Evolutionary conservation across 2,797 vertebrate genomes (phyloP).

Genomic region (Australoheros facetus): DNA sequence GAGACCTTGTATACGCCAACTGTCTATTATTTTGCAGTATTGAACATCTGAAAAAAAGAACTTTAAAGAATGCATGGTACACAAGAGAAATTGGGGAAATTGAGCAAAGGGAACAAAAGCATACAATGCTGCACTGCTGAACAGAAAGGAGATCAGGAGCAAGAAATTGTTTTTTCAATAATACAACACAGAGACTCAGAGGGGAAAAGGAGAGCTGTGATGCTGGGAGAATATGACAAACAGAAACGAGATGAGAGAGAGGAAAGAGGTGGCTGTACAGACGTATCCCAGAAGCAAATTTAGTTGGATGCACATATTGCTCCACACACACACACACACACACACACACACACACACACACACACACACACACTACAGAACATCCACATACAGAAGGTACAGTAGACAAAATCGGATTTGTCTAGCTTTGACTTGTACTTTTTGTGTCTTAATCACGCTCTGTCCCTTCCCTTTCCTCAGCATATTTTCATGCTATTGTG

Average conservation of each 20-base stretch:
- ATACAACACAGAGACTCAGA: constrained; percentile 37
- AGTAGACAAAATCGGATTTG: neutral
- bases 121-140: neutral
- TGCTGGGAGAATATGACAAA: constrained; percentile 26
- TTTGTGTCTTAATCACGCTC: neutral
- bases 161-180: constrained; percentile 50
- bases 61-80: neutral
- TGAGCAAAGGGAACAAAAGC: constrained; percentile 2
- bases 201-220: constrained; percentile 30
- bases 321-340: neutral
- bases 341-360: neutral
- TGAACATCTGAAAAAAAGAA: neutral
- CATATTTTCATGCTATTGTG: constrained; percentile 6
- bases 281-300: constrained; percentile 44
- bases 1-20: neutral
- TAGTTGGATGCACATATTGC: neutral
- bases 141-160: constrained; percentile 11
- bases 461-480: constrained; percentile 5
- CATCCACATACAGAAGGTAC: neutral
- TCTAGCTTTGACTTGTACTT: constrained; percentile 2
- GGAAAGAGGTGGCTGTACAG: constrained; percentile 16
- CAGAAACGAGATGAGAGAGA: constrained; percentile 15
- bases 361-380: constrained; percentile 2
- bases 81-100: neutral
- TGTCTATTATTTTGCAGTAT: neutral